A percentile compares a stretch with the other conserved stretches of the same genome.
phyloP scores from a whole-genome alignment of 2,797 vertebrate genomes.

The Leptoclinus maculatus region DNA sequence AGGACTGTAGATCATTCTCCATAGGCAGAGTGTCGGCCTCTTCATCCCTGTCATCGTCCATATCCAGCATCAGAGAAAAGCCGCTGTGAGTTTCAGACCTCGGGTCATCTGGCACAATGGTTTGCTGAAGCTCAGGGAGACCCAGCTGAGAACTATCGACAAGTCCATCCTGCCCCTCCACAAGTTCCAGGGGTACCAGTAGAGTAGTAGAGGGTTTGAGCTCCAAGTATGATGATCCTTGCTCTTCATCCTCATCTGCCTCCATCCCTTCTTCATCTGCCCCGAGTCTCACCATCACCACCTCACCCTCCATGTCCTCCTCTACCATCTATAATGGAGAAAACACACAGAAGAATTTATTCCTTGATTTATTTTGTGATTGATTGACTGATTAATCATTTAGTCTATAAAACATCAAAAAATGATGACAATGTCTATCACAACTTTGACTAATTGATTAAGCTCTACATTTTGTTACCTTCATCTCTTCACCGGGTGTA shows the following conservation, averaged over 20 bases:
- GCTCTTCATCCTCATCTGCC: constrained; percentile 65
- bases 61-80: constrained; percentile 92
- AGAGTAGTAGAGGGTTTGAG: constrained; percentile 83
- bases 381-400: neutral
- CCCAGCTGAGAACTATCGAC: constrained; percentile 68
- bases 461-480: constrained; percentile 55
- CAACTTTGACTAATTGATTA: too few relatives aligned
- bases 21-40: constrained; percentile 29
- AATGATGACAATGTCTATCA: neutral
- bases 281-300: constrained; percentile 81
- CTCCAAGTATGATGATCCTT: constrained; percentile 78
- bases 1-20: constrained; percentile 42
- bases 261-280: constrained; percentile 72
- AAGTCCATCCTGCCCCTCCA: constrained; percentile 82
- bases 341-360: neutral
- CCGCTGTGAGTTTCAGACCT: constrained; percentile 75
- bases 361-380: neutral
- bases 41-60: constrained; percentile 84
- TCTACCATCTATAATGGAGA: constrained; percentile 69
- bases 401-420: neutral
- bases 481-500: constrained; percentile 66
- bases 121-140: constrained; percentile 72
- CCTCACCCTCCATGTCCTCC: constrained; percentile 76
- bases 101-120: constrained; percentile 73
- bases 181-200: constrained; percentile 83